Percentiles rank a stretch among this genome's conserved stretches.
phyloP scores from a whole-genome alignment of 2,888 invertebrate genomes.

The Chymomyza procnemis region DNA sequence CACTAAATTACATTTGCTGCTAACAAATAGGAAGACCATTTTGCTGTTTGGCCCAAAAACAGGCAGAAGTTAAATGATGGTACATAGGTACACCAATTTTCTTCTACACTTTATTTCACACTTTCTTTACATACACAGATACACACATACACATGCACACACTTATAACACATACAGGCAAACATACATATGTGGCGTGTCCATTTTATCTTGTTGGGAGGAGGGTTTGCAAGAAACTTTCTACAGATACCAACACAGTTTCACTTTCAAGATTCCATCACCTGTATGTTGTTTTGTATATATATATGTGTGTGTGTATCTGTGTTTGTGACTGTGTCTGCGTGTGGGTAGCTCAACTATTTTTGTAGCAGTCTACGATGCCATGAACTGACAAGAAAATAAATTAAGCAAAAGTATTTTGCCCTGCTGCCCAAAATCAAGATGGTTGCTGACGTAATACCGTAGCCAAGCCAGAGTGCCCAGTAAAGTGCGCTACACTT shows the following conservation, averaged over 20 bases:
- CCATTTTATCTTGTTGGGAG: conserved; percentile 58
- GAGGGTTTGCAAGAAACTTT: conserved; percentile 44
- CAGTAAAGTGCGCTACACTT: conserved; percentile 4
- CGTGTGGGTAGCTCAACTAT: conserved; percentile 43
- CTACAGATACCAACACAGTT: conserved; percentile 52
- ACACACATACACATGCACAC: neutral
- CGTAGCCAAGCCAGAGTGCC: neutral
- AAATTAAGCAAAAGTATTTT: conserved; percentile 58
- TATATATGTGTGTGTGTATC: neutral
- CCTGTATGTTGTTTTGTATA: neutral
- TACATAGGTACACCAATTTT: conserved; percentile 40
- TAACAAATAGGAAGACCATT: conserved; percentile 64
- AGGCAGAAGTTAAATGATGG: conserved; percentile 49
- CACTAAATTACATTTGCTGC: conserved; percentile 68
- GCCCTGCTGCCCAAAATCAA: conserved; percentile 32
- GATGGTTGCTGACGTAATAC: neutral
- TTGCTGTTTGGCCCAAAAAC: conserved; percentile 44
- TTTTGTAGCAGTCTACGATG: conserved; percentile 62
- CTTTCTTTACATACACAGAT: conserved; percentile 28
- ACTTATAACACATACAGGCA: conserved; percentile 35
- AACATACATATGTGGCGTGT: conserved; percentile 33
- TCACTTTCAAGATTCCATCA: conserved; percentile 32
- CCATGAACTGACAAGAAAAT: conserved; percentile 62
- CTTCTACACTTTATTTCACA: conserved; percentile 67
- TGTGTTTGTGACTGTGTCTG: conserved; percentile 7